Evolutionary conservation across 2,888 invertebrate species (phyloP), one percentile per base, ranked within the genome.

Genomic region (Boloria euphrosyne): DNA sequence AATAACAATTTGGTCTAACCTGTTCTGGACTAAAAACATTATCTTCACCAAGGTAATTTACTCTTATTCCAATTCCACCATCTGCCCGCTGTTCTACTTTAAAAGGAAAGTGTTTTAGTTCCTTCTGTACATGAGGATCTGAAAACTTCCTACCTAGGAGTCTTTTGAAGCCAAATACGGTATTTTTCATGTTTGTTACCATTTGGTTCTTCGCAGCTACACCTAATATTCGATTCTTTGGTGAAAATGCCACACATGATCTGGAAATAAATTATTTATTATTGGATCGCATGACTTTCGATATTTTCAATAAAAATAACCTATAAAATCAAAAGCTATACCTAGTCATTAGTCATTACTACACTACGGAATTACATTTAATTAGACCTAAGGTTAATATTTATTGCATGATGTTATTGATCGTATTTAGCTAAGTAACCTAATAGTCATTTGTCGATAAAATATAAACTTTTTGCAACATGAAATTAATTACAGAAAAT

Each of bases 171-270:
- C 97, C 96, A 90, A 95, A 96, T 67, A 99, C 95, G 71, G 99
- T 99, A 86, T 99, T 99, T 88, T 97, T 98, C 95, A 98, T 96
- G 85, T 99, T 99, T 78, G 98, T 98, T 63, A 98, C 96, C 93
- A 97, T 96, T 87, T 99, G 98, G 84, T 98, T 98, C 86, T 98
- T 98, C 67, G 99, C 99, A 53, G 98, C 97, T 49, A 98, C 98
- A 66, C 99, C 99, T 85, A 99, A 94, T 79, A 97, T 96, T 76
- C 99, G 95, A 83, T 96, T 97, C 85, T 97, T 98, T 71, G 96
- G 95, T 79, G 97, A 97, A 92, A 99, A 98, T 22, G 99, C 98
- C 64, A 99, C 97, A 92, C 95, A 99, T 92, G 99, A 95, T 91
- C 99, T 99, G 90, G 44, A 94, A 89, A 53, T 47, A 49, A 47